Base-by-base conservation (phyloP, 2,113 vertebrate species). In the Sorex araneus region DNA sequence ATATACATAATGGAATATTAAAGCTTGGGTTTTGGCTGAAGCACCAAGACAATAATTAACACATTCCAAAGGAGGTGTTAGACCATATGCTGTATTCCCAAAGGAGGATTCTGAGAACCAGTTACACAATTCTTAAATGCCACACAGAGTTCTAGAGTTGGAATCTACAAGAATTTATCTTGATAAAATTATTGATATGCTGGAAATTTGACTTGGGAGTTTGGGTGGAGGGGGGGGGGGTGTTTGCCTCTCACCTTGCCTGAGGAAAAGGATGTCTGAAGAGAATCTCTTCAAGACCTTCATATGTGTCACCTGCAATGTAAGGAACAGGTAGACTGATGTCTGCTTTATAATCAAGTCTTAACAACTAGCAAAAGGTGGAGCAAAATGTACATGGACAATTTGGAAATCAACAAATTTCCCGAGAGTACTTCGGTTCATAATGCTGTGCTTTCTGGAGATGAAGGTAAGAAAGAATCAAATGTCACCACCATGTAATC, bases 11-110 rank as follows among this genome's bases (percentile, higher is more conserved):
- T 47, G 36, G 71, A 83, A 94, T 92, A 92, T 92, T 79, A 88
- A 95, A 92, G 67, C 69, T 88, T 60, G 71, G 93, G 36, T 71
- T 90, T 78, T 79, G 84, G 57, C 79, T 90, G 50, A 92, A 91
- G 43, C 57, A 92, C 15, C 43, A 78, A 82, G 66, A 95, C 40
- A 93, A 90, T 88, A 82, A 94, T 92, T 66, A 95, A 86, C 87
- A 96, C 86, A 74, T 92, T 92, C 45, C 47, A 90, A 82, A 90
- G 92, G 66, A 95, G 67, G 84, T 89, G 90, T 94, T 50, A 94
- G 75, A 50, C 87, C 80, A 86, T 86, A 92, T 91, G 92, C 34
- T 91, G 47, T 92, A 92, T 94, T 88, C 69, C 90, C 95, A 88
- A 81, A 88, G 83, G 71, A 89, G 69, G 66, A 91, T 76, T 83